phyloP scores from a whole-genome alignment of 2,113 vertebrate species.

The human region GRCh38 chr13:43159501-43160000 shows the following conservation, averaged over 20 bases:
- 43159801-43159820: not conserved
- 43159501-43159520: constrained; percentile 62
- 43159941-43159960: too few relatives aligned
- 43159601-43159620: not conserved
- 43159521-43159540: constrained; percentile 54
- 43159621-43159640: not conserved
- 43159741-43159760: not conserved
- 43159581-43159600: not conserved
- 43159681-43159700: not conserved
- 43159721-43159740: not conserved
- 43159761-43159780: not conserved
- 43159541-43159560: constrained; percentile 43
- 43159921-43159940: not conserved
- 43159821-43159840: not conserved
- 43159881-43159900: not conserved
- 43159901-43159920: not conserved
- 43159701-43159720: not conserved
- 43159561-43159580: constrained; percentile 9
- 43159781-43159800: not conserved
- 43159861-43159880: rapidly evolving
- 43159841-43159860: not conserved
- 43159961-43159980: not conserved
- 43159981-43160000: not conserved
- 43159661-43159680: not conserved
- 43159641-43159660: not conserved